phyloP scores from a whole-genome alignment of 2,888 invertebrate species.

The Anthophora plumipes region DNA sequence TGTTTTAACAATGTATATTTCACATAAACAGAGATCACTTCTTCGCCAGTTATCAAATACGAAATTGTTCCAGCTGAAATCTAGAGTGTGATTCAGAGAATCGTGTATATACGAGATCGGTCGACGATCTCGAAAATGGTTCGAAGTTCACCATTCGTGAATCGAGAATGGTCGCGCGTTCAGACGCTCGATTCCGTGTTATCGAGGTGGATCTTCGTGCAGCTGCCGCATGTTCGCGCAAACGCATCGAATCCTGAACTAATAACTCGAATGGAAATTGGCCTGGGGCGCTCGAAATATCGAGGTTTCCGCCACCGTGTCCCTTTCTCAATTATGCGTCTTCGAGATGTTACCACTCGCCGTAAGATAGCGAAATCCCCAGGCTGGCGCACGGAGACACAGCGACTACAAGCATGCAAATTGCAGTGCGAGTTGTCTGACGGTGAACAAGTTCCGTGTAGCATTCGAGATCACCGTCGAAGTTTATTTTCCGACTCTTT shows the following conservation, averaged over 20 bases:
- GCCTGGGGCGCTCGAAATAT: constrained; percentile 55
- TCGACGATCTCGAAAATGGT: constrained; percentile 36
- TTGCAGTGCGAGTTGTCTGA: constrained; percentile 25
- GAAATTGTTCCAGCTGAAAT: not conserved
- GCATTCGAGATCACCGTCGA: not conserved
- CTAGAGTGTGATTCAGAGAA: not conserved
- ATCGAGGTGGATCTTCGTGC: constrained; percentile 46
- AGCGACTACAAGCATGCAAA: constrained; percentile 48
- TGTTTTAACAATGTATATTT: no score
- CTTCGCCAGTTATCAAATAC: not conserved
- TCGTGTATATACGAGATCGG: constrained; percentile 13
- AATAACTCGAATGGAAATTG: constrained; percentile 77
- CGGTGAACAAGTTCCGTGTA: not conserved
- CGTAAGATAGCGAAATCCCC: constrained; percentile 43
- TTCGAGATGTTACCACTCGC: constrained; percentile 54
- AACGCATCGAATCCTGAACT: constrained; percentile 63
- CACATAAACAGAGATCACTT: no score
- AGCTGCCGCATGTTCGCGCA: constrained; percentile 43
- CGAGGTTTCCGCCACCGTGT: constrained; percentile 53
- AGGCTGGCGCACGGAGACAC: not conserved
- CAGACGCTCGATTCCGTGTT: constrained; percentile 42
- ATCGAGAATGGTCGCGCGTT: constrained; percentile 33
- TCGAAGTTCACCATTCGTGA: constrained; percentile 14
- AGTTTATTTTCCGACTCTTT: not conserved
- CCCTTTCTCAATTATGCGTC: constrained; percentile 65